Base-by-base conservation (phyloP, 2,888 invertebrate species). In the Yponomeuta sedellus region DNA sequence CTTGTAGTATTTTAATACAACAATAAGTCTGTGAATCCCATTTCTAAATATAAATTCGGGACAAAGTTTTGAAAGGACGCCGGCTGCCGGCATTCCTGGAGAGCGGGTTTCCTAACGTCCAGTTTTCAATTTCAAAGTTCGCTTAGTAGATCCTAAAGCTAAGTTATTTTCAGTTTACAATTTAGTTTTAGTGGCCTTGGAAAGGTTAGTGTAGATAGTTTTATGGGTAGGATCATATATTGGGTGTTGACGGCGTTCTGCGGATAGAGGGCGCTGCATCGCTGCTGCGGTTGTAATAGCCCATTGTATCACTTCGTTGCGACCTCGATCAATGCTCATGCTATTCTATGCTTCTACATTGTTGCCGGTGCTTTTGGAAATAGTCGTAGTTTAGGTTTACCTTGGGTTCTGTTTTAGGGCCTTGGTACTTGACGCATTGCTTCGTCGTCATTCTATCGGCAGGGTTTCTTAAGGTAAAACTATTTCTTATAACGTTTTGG, bases 281-380 rank as follows among this genome's bases (percentile, higher is more conserved):
- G 77, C 81, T 85, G 83, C 82, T 88, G 88, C 88, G 85, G 86
- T 79, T 79, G 76, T 80, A 67, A 80, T 77, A 69, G 70, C 69
- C 62, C 59, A 22, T 59, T 62, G 62, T 39, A 62, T 28, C 62
- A 28, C 11, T 59, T 59, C 44, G 44, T 16, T 16, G 44, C 44
- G 44, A 34, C 34, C 34, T 34, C 34, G 34, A 52, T 52, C 44
- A 52, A 52, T 52, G 44, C 44, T 16, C 16, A 16, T 52, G 44
- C 16, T 8, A 52, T 52, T 44, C 44, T 44, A 10, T 52, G 16
- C 44, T 52, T 52, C 44, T 52, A 52, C 44, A 52, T 52, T 52
- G 44, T 52, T 52, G 5, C 12, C 16, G 16, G 44, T 16, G 16
- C 16, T 52, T 52, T 52, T 52, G 44, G 44, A 52, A 52, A 52